Conservation (phyloP, 2,888 invertebrate species). For the Hanleya hanleyi region DNA sequence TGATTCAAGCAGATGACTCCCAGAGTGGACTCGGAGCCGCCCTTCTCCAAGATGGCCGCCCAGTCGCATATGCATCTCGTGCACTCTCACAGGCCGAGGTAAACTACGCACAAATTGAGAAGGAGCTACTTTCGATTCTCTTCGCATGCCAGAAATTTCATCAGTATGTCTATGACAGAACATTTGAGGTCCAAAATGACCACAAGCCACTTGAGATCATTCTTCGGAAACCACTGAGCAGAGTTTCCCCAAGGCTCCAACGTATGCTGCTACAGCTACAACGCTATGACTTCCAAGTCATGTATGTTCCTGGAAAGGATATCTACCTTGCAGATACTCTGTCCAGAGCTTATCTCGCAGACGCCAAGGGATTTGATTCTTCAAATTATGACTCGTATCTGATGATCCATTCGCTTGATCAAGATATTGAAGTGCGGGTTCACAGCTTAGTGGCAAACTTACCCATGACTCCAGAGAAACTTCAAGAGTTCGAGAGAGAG, state of each 20-base stretch:
- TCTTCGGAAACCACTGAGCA: constrained; percentile 13
- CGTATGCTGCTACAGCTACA: constrained; percentile 27
- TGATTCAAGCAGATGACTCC: constrained; percentile 30
- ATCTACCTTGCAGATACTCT: constrained; percentile 43
- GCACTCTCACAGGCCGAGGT: constrained; percentile 33
- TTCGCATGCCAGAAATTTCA: constrained; percentile 34
- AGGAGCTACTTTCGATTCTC: constrained; percentile 32
- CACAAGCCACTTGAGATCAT: constrained; percentile 37
- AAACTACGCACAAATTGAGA: constrained; percentile 39
- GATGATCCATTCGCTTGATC: neutral
- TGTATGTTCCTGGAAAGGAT: constrained; percentile 32
- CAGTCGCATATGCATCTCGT: constrained; percentile 40
- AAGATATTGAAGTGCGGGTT: constrained; percentile 29
- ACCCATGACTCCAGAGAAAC: constrained; percentile 1
- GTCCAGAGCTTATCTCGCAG: constrained; percentile 26
- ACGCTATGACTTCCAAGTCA: constrained; percentile 26
- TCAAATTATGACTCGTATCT: neutral
- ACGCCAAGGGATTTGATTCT: neutral
- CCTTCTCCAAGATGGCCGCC: constrained; percentile 31
- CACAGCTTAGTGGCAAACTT: neutral
- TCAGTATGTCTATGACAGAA: constrained; percentile 32
- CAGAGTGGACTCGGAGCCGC: constrained; percentile 32
- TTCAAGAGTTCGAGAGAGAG: neutral
- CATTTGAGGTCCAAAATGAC: constrained; percentile 34
- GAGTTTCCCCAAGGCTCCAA: constrained; percentile 31